Percentiles rank a stretch among this genome's conserved stretches.
Evolutionary conservation across 2,888 invertebrate genomes (phyloP).

Genomic region (Conchocele bisecta): DNA sequence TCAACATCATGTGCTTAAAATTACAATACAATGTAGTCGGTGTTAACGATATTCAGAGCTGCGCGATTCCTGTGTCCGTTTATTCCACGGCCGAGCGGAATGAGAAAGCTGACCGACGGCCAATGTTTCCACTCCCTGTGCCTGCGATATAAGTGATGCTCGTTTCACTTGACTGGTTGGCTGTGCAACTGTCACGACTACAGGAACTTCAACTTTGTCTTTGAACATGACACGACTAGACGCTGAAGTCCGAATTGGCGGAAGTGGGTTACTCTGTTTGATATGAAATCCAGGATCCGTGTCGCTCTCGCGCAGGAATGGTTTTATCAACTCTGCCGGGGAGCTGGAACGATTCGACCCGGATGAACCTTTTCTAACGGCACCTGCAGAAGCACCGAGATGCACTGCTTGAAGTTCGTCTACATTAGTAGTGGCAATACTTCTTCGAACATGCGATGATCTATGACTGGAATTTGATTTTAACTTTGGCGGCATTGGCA

Average conservation of each 20-base stretch:
- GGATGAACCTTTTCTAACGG: slow-evolving; percentile 52
- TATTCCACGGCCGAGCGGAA: slow-evolving; percentile 60
- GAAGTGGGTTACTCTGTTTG: slow-evolving; percentile 59
- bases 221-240: slow-evolving; percentile 52
- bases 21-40: too few relatives aligned
- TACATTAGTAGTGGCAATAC: slow-evolving; percentile 26
- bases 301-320: slow-evolving; percentile 66
- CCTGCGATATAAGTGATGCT: slow-evolving; percentile 21
- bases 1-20: too few relatives aligned
- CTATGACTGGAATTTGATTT: slow-evolving; percentile 48
- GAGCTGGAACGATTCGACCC: slow-evolving; percentile 67
- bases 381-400: slow-evolving; percentile 54
- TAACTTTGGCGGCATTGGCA: slow-evolving; percentile 67
- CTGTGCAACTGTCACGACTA: slow-evolving; percentile 60
- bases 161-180: slow-evolving; percentile 51
- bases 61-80: slow-evolving; percentile 68
- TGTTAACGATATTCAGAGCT: slow-evolving; percentile 73
- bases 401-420: slow-evolving; percentile 55
- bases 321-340: slow-evolving; percentile 64
- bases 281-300: slow-evolving; percentile 48
- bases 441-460: slow-evolving; percentile 52
- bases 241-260: slow-evolving; percentile 66
- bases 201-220: slow-evolving; percentile 60
- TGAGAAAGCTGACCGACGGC: slow-evolving; percentile 73
- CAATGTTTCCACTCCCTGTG: slow-evolving; percentile 69